phyloP scores from a whole-genome alignment of 2,113 vertebrate species.

The Eudyptes chrysolophus region DNA sequence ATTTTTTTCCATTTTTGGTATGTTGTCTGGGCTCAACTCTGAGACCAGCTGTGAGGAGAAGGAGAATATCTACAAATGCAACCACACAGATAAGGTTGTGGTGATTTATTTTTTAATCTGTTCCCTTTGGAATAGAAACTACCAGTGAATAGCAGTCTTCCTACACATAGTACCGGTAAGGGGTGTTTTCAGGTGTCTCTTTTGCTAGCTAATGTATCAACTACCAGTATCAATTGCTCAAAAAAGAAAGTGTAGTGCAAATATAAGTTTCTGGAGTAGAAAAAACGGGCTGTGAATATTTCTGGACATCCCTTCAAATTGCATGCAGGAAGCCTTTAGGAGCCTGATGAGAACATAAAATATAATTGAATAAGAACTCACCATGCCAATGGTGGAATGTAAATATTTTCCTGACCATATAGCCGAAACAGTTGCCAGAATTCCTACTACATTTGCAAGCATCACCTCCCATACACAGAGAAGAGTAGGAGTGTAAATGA shows the following conservation, averaged over 20 bases:
- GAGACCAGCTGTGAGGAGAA: neutral
- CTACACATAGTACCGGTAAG: neutral
- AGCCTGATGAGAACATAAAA: neutral
- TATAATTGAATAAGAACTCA: neutral
- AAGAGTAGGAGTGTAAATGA: neutral
- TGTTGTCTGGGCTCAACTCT: neutral
- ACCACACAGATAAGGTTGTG: neutral
- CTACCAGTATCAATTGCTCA: neutral
- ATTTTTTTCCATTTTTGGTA: neutral
- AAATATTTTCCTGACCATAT: neutral
- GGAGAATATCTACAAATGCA: neutral
- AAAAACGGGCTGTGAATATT: neutral
- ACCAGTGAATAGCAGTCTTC: neutral
- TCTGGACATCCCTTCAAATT: neutral
- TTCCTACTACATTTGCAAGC: neutral
- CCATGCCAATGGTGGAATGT: neutral
- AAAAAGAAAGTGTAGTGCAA: neutral
- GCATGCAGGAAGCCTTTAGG: neutral
- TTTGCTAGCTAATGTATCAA: neutral
- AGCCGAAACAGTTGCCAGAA: neutral
- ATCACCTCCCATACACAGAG: neutral
- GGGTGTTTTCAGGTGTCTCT: neutral
- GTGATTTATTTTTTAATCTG: neutral
- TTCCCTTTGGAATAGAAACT: neutral
- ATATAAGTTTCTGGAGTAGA: neutral